These are phyloP conservation scores for Prionailurus bengalensis DNA, from an alignment of 2,113 vertebrate genomes.

Conservation along the genomic window DNA sequence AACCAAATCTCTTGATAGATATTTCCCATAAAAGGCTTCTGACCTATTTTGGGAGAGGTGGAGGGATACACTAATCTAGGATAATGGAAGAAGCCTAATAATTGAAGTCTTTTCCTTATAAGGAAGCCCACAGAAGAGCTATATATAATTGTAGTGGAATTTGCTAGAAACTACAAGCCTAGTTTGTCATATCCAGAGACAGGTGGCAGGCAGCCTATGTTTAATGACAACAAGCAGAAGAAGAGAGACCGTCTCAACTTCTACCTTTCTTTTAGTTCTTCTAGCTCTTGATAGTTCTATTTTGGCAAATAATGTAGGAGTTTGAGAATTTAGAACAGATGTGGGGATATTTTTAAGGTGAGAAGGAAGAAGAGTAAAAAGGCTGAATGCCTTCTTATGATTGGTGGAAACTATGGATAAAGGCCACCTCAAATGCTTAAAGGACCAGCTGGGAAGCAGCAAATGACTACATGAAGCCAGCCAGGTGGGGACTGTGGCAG, in stretches of 20 bases:
- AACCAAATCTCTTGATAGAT: neutral
- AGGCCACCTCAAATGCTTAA: neutral
- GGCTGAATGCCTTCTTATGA: neutral
- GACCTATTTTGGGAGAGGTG: slow-evolving; percentile 30
- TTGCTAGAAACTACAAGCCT: slow-evolving; percentile 47
- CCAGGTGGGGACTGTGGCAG: neutral
- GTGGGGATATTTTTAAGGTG: slow-evolving; percentile 37
- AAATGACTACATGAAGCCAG: neutral
- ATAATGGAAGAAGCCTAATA: slow-evolving; percentile 50
- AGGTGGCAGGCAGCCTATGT: neutral
- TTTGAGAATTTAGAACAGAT: slow-evolving; percentile 28
- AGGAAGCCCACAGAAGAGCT: slow-evolving; percentile 35
- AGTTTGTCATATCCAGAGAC: slow-evolving; percentile 50
- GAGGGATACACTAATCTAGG: neutral
- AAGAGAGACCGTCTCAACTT: neutral
- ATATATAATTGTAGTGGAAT: slow-evolving; percentile 55
- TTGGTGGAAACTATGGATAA: neutral
- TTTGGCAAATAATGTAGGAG: slow-evolving; percentile 51
- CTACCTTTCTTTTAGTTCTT: slow-evolving; percentile 41
- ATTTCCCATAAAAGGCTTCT: slow-evolving; percentile 46
- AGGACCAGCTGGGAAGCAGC: neutral
- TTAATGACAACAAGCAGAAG: slow-evolving; percentile 52
- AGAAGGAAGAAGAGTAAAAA: neutral
- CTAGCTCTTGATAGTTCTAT: slow-evolving; percentile 52
- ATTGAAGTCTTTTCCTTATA: slow-evolving; percentile 67